Conservation (phyloP, 2,797 vertebrate species). For the Enteromius mattozi region DNA sequence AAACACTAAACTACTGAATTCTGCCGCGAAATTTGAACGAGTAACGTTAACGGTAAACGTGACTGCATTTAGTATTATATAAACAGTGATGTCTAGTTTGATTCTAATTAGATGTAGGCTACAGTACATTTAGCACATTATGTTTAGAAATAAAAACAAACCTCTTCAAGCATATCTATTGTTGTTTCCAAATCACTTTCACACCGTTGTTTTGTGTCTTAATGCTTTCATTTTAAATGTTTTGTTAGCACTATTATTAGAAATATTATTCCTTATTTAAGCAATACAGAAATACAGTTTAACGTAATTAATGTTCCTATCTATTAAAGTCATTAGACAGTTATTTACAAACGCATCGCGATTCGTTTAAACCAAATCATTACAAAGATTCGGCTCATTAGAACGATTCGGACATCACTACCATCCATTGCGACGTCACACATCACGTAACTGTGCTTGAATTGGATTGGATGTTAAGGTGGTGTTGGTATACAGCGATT, state of each 20-base stretch:
- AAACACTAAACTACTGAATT: not conserved
- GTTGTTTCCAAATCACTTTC: not conserved
- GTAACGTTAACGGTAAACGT: not conserved
- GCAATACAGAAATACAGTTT: not conserved
- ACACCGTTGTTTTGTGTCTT: not conserved
- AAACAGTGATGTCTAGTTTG: not conserved
- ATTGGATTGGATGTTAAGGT: conserved; percentile 69
- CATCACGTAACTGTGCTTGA: conserved; percentile 79
- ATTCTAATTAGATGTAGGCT: not conserved
- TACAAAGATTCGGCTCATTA: conserved; percentile 1
- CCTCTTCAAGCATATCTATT: not conserved
- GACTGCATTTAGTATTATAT: too few relatives aligned
- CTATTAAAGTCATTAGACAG: not conserved
- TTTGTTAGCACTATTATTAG: not conserved
- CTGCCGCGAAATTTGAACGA: not conserved
- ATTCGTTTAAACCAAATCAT: not conserved
- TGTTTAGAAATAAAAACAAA: not conserved
- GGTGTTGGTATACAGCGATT: conserved; percentile 67
- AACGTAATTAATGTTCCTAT: too few relatives aligned
- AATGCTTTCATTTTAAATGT: not conserved
- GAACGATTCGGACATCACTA: conserved; percentile 62
- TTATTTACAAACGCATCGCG: not conserved
- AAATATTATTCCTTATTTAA: not conserved
- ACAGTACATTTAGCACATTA: not conserved
- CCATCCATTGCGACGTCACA: conserved; percentile 79